phyloP scores from a whole-genome alignment of 2,113 vertebrate species.

The Nestor notabilis region DNA sequence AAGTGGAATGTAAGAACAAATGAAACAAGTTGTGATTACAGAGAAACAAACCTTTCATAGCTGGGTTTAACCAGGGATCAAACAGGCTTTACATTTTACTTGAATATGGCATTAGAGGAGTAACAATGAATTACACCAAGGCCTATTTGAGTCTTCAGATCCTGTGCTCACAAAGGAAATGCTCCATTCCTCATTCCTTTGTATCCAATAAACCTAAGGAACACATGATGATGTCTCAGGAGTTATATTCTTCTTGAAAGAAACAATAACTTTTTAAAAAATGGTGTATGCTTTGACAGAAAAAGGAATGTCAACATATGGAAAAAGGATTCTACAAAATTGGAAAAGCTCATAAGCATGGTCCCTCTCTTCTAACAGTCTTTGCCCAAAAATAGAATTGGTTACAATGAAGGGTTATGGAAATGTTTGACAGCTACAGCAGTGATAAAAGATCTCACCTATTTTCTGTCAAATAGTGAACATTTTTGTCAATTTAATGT shows the following conservation, averaged over 20 bases:
- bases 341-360: not conserved
- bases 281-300: not conserved
- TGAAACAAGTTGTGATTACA: not conserved
- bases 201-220: not conserved
- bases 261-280: not conserved
- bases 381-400: not conserved
- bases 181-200: not conserved
- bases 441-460: not conserved
- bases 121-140: not conserved
- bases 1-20: not conserved
- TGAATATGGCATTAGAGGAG: not conserved
- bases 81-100: not conserved
- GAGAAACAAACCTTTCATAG: not conserved
- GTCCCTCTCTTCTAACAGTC: not conserved
- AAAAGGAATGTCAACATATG: not conserved
- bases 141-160: not conserved
- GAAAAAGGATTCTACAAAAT: not conserved
- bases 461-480: slow-evolving; percentile 11
- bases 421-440: not conserved
- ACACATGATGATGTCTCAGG: not conserved
- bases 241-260: not conserved
- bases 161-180: not conserved
- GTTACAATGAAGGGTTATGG: not conserved
- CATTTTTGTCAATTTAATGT: not conserved
- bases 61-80: not conserved